These are phyloP conservation scores for Lepidostoma basale DNA, from an alignment of 1,140 invertebrate species.

Conservation along the genomic window DNA sequence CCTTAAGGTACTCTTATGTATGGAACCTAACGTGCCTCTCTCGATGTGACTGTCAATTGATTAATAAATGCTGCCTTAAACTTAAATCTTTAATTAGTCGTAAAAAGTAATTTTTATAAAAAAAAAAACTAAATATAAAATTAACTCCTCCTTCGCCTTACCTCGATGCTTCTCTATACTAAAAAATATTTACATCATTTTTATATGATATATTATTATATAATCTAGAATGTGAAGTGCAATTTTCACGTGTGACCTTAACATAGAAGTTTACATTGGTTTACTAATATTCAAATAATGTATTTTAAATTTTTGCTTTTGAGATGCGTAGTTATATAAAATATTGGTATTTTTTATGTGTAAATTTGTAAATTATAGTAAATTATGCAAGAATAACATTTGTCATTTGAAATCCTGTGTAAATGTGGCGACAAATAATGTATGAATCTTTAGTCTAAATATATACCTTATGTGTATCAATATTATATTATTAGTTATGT, in stretches of 20 bases:
- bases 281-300: conserved; percentile 21
- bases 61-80: conserved; percentile 12
- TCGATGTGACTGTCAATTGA: conserved; percentile 20
- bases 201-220: conserved; percentile 5
- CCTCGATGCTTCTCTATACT: neutral
- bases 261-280: conserved; percentile 26
- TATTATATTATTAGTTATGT: conserved; percentile 27
- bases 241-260: conserved; percentile 27
- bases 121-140: neutral
- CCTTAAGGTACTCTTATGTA: neutral
- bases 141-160: neutral
- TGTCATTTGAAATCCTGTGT: conserved; percentile 9
- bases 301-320: conserved; percentile 26
- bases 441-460: conserved; percentile 27
- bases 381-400: conserved; percentile 32
- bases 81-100: conserved; percentile 13
- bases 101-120: conserved; percentile 9
- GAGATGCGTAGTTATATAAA: conserved; percentile 26
- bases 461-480: conserved; percentile 22
- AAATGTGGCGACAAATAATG: conserved; percentile 25
- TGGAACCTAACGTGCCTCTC: conserved; percentile 12
- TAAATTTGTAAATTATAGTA: conserved; percentile 32
- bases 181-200: neutral
- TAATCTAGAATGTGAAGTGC: conserved; percentile 1
- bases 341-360: conserved; percentile 31